Percentiles rank a stretch among this genome's conserved stretches.
These are phyloP conservation scores for Tuberolachnus salignus DNA, from an alignment of 2,888 invertebrate genomes.

Conservation along the genomic window DNA sequence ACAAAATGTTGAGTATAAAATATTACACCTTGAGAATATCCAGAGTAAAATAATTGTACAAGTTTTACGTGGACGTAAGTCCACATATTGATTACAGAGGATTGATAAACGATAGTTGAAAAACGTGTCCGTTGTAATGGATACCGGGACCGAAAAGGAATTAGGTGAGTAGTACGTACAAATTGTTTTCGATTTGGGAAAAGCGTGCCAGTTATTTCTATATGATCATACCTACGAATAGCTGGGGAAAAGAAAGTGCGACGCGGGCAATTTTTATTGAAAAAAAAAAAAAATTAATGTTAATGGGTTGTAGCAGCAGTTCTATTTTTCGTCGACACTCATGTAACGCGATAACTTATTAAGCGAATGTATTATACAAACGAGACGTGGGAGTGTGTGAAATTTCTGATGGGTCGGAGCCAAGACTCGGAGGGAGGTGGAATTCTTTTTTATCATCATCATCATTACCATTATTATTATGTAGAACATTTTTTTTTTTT, in stretches of 20 bases:
- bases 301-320: not conserved
- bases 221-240: too few relatives aligned
- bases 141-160: too few relatives aligned
- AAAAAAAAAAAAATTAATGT: not conserved
- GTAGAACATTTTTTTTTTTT: not conserved
- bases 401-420: slow-evolving; percentile 14
- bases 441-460: not conserved
- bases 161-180: too few relatives aligned
- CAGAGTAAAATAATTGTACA: too few relatives aligned
- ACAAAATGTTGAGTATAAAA: too few relatives aligned
- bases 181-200: not conserved
- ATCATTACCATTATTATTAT: not conserved
- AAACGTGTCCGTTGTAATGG: too few relatives aligned
- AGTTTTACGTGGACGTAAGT: too few relatives aligned
- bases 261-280: not conserved
- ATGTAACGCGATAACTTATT: slow-evolving; percentile 37
- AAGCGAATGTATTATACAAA: not conserved
- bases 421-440: slow-evolving; percentile 24
- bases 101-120: too few relatives aligned
- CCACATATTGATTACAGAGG: too few relatives aligned
- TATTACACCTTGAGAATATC: too few relatives aligned
- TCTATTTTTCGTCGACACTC: slow-evolving; percentile 31
- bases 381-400: not conserved
- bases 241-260: not conserved
- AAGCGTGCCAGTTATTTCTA: too few relatives aligned